Evolutionary conservation across 2,888 invertebrate species (phyloP).

Genomic region (Heliconius aoede): DNA sequence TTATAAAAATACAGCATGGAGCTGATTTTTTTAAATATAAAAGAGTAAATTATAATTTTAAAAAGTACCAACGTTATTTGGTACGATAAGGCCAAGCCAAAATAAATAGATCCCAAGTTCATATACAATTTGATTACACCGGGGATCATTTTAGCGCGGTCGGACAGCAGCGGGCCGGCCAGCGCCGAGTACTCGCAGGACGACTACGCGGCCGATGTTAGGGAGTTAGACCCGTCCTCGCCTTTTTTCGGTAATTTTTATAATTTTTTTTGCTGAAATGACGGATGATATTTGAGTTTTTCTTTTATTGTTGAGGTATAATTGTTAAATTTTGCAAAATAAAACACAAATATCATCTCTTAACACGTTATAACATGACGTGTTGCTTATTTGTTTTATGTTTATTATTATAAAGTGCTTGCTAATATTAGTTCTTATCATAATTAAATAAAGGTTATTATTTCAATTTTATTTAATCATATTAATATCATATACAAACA

Average conservation of each 20-base stretch:
- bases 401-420: conserved; percentile 25
- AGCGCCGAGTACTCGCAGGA: conserved; percentile 70
- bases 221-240: conserved; percentile 80
- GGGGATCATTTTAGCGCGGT: conserved; percentile 71
- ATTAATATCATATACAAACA: background rate
- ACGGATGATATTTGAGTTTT: conserved; percentile 54
- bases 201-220: conserved; percentile 79
- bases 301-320: background rate
- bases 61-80: too few relatives aligned
- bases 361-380: conserved; percentile 1
- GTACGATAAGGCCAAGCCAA: background rate
- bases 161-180: conserved; percentile 74
- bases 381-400: conserved; percentile 15
- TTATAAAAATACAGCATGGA: too few relatives aligned
- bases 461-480: background rate
- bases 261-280: conserved; percentile 57
- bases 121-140: conserved; percentile 17
- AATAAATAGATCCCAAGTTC: background rate
- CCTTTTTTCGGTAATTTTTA: conserved; percentile 77
- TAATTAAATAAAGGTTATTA: background rate
- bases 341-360: background rate
- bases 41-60: too few relatives aligned
- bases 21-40: too few relatives aligned
- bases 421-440: conserved; percentile 53
- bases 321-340: background rate